phyloP scores from a whole-genome alignment of 2,888 invertebrate genomes.

The Esperia sulphurella region DNA sequence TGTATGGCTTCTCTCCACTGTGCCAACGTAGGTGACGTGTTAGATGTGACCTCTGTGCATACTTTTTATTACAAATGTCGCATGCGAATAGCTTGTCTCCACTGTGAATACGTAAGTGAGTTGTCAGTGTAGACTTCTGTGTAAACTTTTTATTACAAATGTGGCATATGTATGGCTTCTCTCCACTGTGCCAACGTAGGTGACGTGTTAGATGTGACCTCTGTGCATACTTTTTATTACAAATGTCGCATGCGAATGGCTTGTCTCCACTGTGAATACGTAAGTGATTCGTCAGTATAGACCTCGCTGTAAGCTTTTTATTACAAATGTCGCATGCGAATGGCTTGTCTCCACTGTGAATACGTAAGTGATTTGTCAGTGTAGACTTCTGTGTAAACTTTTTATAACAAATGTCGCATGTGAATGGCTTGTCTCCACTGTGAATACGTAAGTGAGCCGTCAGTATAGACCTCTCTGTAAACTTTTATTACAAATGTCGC shows the following conservation, averaged over 20 bases:
- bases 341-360: neutral
- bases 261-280: neutral
- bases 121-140: neutral
- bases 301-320: neutral
- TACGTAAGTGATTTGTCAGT: neutral
- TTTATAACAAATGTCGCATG: neutral
- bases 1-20: neutral
- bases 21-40: neutral
- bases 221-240: neutral
- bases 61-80: neutral
- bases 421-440: too few species aligned
- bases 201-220: neutral
- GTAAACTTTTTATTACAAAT: neutral
- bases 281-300: neutral
- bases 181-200: neutral
- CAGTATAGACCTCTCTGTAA: too few species aligned
- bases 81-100: neutral
- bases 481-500: too few species aligned
- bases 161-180: neutral
- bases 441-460: too few species aligned
- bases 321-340: neutral
- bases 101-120: neutral
- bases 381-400: neutral
- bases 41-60: neutral
- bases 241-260: neutral